Evolutionary conservation across 2,113 vertebrate genomes (phyloP).

Genomic region (Rhabdornis inornatus): DNA sequence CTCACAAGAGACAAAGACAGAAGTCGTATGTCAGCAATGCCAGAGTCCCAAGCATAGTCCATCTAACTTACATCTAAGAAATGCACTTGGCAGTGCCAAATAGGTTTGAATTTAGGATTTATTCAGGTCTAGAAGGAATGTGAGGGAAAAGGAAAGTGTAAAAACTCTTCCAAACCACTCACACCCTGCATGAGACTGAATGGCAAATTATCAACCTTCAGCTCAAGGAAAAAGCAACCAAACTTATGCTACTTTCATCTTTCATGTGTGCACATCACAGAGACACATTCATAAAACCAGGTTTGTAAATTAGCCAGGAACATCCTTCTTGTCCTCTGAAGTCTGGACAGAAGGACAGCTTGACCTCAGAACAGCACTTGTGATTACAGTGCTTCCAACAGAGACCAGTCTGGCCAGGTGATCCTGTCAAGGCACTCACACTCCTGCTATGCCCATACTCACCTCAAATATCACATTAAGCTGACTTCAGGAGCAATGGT

Average conservation of each 20-base stretch:
- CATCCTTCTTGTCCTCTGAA: not conserved
- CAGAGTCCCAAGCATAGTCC: not conserved
- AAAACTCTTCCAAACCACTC: not conserved
- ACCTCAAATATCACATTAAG: not conserved
- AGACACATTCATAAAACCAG: not conserved
- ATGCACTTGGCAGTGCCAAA: not conserved
- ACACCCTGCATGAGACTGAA: not conserved
- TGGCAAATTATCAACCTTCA: not conserved
- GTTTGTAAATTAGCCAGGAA: not conserved
- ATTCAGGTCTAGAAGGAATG: not conserved
- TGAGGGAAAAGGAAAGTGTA: not conserved
- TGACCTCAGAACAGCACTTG: not conserved
- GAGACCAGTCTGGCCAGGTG: not conserved
- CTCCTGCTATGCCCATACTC: not conserved
- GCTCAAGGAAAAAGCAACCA: not conserved
- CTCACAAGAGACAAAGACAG: not conserved
- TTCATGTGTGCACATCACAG: not conserved
- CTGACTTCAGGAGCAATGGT: accelerated
- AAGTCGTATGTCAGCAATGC: accelerated
- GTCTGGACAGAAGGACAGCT: not conserved
- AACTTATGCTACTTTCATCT: not conserved
- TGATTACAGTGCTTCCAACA: not conserved
- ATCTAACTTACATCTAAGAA: not conserved
- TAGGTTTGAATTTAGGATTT: not conserved
- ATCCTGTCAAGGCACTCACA: not conserved